phyloP scores from a whole-genome alignment of 37 sponge, comb jelly and placozoan genomes.

The Aplysina aerophoba region DNA sequence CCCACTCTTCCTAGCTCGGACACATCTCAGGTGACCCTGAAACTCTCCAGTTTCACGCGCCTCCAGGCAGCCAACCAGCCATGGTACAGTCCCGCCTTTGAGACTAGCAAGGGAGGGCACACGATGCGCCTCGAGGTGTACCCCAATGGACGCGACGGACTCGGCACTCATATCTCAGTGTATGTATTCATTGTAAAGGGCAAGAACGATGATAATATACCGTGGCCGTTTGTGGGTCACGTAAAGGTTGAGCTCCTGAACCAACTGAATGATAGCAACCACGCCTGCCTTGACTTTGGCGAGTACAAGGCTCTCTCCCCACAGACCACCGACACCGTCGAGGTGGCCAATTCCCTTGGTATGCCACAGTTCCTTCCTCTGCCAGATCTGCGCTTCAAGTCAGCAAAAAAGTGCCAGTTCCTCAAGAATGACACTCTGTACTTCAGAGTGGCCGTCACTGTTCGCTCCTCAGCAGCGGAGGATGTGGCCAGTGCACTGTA shows the following conservation, averaged over 20 bases:
- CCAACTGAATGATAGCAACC: conserved; percentile 18
- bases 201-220: conserved; percentile 16
- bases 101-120: conserved; percentile 25
- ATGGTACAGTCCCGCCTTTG: conserved; percentile 28
- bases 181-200: conserved; percentile 29
- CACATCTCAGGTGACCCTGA: background rate
- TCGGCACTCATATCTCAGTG: conserved; percentile 15
- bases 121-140: conserved; percentile 34
- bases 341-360: conserved; percentile 9
- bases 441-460: conserved; percentile 14
- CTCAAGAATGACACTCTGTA: conserved; percentile 24
- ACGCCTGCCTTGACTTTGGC: conserved; percentile 14
- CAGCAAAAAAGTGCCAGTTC: conserved; percentile 20
- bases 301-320: conserved; percentile 14
- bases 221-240: conserved; percentile 27
- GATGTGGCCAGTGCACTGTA: no score
- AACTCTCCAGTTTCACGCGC: conserved; percentile 20
- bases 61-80: conserved; percentile 22
- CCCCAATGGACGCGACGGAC: conserved; percentile 26
- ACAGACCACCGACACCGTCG: background rate
- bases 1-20: background rate
- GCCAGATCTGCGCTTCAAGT: conserved; percentile 13
- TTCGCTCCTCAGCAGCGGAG: background rate
- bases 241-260: conserved; percentile 27
- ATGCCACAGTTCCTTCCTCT: conserved; percentile 28